Conservation (phyloP, 2,888 invertebrate species). For the Leucoma salicis region DNA sequence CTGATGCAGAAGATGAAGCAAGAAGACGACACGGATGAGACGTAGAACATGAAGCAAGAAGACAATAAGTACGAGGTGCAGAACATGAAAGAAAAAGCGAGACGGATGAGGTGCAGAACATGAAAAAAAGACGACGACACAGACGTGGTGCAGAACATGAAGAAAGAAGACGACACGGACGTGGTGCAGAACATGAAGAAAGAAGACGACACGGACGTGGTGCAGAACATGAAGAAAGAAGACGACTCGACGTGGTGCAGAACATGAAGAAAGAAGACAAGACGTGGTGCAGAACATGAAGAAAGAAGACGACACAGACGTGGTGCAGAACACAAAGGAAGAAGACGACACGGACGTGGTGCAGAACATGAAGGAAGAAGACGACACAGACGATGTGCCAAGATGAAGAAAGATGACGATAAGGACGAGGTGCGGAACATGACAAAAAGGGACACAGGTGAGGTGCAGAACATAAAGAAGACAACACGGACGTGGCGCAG, state of each 20-base stretch:
- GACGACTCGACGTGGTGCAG: constrained; percentile 2
- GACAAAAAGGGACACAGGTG: neutral
- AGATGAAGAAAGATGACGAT: constrained; percentile 3
- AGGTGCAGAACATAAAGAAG: neutral
- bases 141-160: constrained; percentile 8
- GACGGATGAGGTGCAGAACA: constrained; percentile 2
- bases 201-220: constrained; percentile 3
- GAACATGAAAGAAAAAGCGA: constrained; percentile 1
- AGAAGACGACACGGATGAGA: constrained; percentile 2
- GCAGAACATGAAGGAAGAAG: constrained; percentile 7
- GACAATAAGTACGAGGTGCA: neutral
- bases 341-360: constrained; percentile 6
- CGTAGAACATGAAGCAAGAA: constrained; percentile 3
- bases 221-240: constrained; percentile 2
- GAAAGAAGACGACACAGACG: constrained; percentile 8
- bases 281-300: constrained; percentile 6
- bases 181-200: constrained; percentile 1
- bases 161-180: constrained; percentile 3
- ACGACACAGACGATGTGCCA: constrained; percentile 6
- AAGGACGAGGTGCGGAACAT: constrained; percentile 1
- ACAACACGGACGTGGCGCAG: constrained; percentile 2
- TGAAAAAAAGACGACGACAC: constrained; percentile 7
- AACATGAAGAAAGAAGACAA: constrained; percentile 4
- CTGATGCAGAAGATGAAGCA: neutral
- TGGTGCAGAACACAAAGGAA: constrained; percentile 2